Percentiles rank a stretch among this genome's conserved stretches.
Conservation (phyloP, 92 coral and sea anemone species). For the Parazoanthus swiftii region DNA sequence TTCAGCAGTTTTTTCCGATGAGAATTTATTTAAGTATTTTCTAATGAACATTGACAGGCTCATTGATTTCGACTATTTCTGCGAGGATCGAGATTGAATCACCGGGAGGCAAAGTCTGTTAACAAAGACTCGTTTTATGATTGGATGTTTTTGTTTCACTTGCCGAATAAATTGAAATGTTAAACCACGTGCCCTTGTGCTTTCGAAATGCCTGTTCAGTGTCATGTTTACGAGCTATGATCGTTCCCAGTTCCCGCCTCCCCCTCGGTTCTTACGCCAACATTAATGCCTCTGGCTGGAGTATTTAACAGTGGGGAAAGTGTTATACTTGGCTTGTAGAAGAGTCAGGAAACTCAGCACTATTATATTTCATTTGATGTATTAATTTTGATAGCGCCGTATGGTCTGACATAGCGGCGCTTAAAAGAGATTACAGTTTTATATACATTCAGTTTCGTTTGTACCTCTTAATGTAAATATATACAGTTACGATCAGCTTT, state of each 20-base stretch:
- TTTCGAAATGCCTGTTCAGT: background rate
- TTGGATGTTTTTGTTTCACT: constrained; percentile 17
- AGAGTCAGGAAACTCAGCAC: constrained; percentile 11
- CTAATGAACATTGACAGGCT: background rate
- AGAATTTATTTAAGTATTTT: constrained; percentile 1
- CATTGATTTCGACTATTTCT: background rate
- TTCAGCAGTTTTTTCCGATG: constrained; percentile 4
- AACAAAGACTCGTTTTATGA: constrained; percentile 26
- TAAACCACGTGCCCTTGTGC: constrained; percentile 23
- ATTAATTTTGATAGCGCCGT: constrained; percentile 36
- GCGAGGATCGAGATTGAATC: background rate
- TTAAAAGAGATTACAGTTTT: constrained; percentile 29
- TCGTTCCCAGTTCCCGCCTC: constrained; percentile 17
- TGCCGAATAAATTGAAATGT: background rate
- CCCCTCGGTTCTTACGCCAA: background rate
- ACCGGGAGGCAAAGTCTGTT: constrained; percentile 17
- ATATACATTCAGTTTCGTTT: constrained; percentile 18
- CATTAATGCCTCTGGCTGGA: background rate
- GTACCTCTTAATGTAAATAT: background rate
- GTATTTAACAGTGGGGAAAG: constrained; percentile 3
- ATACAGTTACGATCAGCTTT: background rate
- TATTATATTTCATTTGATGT: constrained; percentile 24
- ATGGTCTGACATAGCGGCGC: constrained; percentile 29
- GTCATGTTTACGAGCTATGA: background rate
- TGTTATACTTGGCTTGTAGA: constrained; percentile 36